phyloP scores from a whole-genome alignment of 37 sponge, comb jelly and placozoan genomes.

The Diacarnus erythraeanus region DNA sequence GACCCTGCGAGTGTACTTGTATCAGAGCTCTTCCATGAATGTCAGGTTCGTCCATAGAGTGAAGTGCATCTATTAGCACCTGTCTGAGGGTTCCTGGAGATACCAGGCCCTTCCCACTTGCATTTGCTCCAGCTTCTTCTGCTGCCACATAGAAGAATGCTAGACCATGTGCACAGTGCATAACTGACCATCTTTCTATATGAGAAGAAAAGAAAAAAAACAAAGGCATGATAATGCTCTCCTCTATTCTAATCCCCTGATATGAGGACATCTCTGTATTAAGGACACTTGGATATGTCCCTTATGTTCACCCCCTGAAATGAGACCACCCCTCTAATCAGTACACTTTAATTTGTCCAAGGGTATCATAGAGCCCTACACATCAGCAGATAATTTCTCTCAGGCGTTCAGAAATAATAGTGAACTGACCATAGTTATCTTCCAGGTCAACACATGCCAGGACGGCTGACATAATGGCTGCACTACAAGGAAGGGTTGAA shows the following conservation, averaged over 20 bases:
- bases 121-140: not conserved
- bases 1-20: conserved; percentile 11
- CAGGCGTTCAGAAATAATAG: too few relatives aligned
- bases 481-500: conserved; percentile 30
- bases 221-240: not conserved
- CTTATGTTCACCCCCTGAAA: too few relatives aligned
- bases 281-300: too few relatives aligned
- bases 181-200: conserved; percentile 3
- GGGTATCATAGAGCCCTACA: not conserved
- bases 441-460: conserved; percentile 40
- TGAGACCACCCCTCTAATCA: too few relatives aligned
- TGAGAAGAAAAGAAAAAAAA: conserved; percentile 1
- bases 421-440: conserved; percentile 4
- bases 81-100: conserved; percentile 52
- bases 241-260: too few relatives aligned
- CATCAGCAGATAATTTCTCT: not conserved
- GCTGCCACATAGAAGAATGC: conserved; percentile 50
- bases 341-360: too few relatives aligned
- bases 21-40: conserved; percentile 26
- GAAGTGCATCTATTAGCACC: conserved; percentile 38
- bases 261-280: too few relatives aligned
- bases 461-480: conserved; percentile 40
- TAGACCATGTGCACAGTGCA: conserved; percentile 43
- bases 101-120: not conserved
- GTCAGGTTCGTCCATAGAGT: conserved; percentile 25